Conservation (phyloP, 2,113 vertebrate genomes). For the human region GRCh38 chr16:5674001-5674500, state of each 20-base stretch:
- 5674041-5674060: not conserved
- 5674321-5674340: not conserved
- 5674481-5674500: not conserved
- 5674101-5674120: not conserved
- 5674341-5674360: not conserved
- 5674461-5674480: not conserved
- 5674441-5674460: not conserved
- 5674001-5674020: not conserved
- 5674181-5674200: not conserved
- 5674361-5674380: not conserved
- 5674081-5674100: not conserved
- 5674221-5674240: not conserved
- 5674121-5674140: not conserved
- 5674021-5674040: not conserved
- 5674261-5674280: not conserved
- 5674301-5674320: not conserved
- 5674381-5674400: not conserved
- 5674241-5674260: not conserved
- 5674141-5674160: not conserved
- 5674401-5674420: not conserved
- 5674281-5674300: not conserved
- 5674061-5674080: not conserved
- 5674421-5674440: not conserved
- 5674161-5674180: not conserved
- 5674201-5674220: not conserved